phyloP scores from a whole-genome alignment of 2,797 vertebrate species.

The Silurus aristotelis region DNA sequence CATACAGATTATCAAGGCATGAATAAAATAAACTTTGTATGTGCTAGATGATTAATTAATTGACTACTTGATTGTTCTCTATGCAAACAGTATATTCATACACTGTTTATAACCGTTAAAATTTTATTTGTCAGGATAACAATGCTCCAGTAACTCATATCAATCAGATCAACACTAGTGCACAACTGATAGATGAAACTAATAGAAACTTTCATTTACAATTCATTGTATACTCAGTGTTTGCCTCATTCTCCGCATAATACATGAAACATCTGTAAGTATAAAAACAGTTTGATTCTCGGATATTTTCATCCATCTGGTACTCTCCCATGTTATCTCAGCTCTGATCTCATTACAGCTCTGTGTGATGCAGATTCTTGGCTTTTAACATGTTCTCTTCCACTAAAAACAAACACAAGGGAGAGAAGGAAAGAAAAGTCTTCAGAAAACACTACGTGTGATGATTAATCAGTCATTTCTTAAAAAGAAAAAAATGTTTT shows the following conservation, averaged over 20 bases:
- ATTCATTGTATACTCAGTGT: background rate
- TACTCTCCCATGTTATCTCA: background rate
- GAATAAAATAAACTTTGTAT: background rate
- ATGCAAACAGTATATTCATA: background rate
- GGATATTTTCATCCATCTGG: background rate
- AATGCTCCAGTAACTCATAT: background rate
- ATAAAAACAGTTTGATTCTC: background rate
- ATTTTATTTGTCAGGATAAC: background rate
- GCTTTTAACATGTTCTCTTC: slow-evolving; percentile 66
- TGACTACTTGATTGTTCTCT: background rate
- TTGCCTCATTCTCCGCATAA: background rate
- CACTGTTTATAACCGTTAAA: background rate
- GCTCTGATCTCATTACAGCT: slow-evolving; percentile 58
- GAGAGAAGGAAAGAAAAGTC: background rate
- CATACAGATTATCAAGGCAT: too few relatives aligned
- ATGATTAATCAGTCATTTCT: slow-evolving; percentile 9
- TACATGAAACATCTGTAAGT: background rate
- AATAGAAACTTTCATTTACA: background rate
- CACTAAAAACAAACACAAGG: slow-evolving; percentile 58
- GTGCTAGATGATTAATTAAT: background rate
- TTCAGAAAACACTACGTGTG: background rate
- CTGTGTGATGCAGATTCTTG: slow-evolving; percentile 55
- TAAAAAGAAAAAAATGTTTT: background rate
- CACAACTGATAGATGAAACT: background rate
- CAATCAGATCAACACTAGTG: background rate